These are phyloP conservation scores for Aurelia coerulea DNA, from an alignment of 30 jellyfish, hydroid and myxozoan species.

Conservation along the genomic window DNA sequence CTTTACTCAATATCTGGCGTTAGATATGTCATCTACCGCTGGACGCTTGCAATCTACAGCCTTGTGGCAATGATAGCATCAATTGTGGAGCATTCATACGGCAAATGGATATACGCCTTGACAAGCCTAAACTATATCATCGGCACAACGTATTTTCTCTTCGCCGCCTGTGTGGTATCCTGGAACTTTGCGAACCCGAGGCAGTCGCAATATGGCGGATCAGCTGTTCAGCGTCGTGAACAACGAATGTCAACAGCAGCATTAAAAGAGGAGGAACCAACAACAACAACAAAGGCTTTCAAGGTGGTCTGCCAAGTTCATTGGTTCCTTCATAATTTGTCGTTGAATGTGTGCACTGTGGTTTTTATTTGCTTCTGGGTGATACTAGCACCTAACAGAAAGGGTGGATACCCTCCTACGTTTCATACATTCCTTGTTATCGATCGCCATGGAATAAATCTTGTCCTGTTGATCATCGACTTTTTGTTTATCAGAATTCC, in stretches of 20 bases:
- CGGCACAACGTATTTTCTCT: conserved; percentile 32
- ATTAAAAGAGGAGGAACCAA: not conserved
- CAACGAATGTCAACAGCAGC: not conserved
- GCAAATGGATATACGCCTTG: conserved; percentile 34
- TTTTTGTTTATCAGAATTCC: conserved; percentile 58
- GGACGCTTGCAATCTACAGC: conserved; percentile 35
- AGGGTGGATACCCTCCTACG: conserved; percentile 36
- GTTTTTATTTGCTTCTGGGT: conserved; percentile 77
- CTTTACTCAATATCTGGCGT: conserved; percentile 18
- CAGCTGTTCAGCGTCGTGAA: not conserved
- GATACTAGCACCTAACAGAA: conserved; percentile 53
- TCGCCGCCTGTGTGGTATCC: conserved; percentile 39
- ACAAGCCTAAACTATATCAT: conserved; percentile 56
- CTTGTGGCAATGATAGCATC: conserved; percentile 18
- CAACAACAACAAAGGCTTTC: not conserved
- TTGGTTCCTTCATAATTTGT: conserved; percentile 71
- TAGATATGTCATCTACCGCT: conserved; percentile 34
- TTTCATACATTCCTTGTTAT: conserved; percentile 50
- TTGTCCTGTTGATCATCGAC: conserved; percentile 49
- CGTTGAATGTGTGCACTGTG: conserved; percentile 50
- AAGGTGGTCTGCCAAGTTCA: conserved; percentile 15
- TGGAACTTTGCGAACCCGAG: not conserved
- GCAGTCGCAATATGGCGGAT: not conserved
- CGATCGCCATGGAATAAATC: conserved; percentile 81
- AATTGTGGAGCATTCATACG: not conserved